Evolutionary conservation across 2,888 invertebrate genomes (phyloP).

Genomic region (Crocallis elinguaria): DNA sequence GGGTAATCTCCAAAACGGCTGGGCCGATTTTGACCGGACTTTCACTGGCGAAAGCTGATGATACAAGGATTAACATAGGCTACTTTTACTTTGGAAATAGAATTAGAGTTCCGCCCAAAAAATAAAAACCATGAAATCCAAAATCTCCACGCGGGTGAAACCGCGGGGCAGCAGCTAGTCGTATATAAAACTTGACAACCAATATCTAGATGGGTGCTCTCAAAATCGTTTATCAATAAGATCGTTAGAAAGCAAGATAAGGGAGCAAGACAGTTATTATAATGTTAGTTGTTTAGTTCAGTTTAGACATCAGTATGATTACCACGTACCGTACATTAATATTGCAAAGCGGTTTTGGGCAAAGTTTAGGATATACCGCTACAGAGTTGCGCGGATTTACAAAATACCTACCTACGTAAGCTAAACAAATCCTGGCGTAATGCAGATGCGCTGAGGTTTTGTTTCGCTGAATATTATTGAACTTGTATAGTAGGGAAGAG

Average conservation of each 20-base stretch:
- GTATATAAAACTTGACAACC: background rate
- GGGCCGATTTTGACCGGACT: no score
- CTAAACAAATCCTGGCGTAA: constrained; percentile 33
- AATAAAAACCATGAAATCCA: no score
- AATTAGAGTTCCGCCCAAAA: no score
- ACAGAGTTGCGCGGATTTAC: constrained; percentile 61
- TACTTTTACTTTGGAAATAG: no score
- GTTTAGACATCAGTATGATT: constrained; percentile 67
- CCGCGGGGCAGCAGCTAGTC: no score
- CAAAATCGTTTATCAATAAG: constrained; percentile 35
- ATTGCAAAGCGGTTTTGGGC: constrained; percentile 74
- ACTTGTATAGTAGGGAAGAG: no score
- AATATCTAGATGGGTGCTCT: background rate
- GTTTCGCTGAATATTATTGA: constrained; percentile 4
- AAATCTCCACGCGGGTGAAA: no score
- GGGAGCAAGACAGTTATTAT: constrained; percentile 41
- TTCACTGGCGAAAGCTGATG: no score
- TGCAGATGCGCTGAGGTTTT: constrained; percentile 27
- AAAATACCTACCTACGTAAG: constrained; percentile 35
- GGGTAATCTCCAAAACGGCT: no score
- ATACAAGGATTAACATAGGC: no score
- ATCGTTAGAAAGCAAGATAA: constrained; percentile 38
- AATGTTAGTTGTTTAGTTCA: constrained; percentile 45
- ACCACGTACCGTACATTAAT: constrained; percentile 77
- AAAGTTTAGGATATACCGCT: constrained; percentile 74